Evolutionary conservation across 2,888 invertebrate species (phyloP).

Genomic region (Rotaria magnacalcarata): DNA sequence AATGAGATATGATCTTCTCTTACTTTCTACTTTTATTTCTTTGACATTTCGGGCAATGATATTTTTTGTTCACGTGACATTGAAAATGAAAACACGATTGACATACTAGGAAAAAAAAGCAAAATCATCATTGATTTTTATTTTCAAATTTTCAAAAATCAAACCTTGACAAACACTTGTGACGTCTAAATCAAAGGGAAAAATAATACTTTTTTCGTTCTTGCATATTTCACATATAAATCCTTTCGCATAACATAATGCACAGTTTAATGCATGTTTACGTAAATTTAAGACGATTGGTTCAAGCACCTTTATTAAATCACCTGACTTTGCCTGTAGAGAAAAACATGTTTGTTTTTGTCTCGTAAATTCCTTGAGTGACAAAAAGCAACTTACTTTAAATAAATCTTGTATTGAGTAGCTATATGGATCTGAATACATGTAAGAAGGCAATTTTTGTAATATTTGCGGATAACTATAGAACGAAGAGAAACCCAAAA

Average conservation of each 20-base stretch:
- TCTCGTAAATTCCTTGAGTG: too few relatives aligned
- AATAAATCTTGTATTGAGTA: constrained; percentile 42
- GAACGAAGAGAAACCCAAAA: neutral
- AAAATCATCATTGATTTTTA: neutral
- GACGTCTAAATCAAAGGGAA: constrained; percentile 55
- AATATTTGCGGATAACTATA: neutral
- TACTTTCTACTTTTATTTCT: constrained; percentile 2
- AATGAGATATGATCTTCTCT: neutral
- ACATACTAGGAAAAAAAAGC: neutral
- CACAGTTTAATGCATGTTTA: constrained; percentile 39
- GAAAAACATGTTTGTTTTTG: neutral
- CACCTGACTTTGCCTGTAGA: neutral
- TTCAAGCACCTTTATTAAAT: constrained; percentile 33
- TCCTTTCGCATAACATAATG: constrained; percentile 57
- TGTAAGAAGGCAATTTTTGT: neutral
- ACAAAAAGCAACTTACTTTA: constrained; percentile 21
- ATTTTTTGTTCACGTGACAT: neutral
- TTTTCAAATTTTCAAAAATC: neutral
- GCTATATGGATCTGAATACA: neutral
- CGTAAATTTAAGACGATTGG: neutral
- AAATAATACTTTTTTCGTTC: constrained; percentile 53
- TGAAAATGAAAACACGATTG: constrained; percentile 10
- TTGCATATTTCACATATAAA: constrained; percentile 58
- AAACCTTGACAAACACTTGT: constrained; percentile 12
- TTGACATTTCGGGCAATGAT: constrained; percentile 20